Evolutionary conservation across 1,140 invertebrate species (phyloP).

Genomic region (Zaprionus kolodkinae): DNA sequence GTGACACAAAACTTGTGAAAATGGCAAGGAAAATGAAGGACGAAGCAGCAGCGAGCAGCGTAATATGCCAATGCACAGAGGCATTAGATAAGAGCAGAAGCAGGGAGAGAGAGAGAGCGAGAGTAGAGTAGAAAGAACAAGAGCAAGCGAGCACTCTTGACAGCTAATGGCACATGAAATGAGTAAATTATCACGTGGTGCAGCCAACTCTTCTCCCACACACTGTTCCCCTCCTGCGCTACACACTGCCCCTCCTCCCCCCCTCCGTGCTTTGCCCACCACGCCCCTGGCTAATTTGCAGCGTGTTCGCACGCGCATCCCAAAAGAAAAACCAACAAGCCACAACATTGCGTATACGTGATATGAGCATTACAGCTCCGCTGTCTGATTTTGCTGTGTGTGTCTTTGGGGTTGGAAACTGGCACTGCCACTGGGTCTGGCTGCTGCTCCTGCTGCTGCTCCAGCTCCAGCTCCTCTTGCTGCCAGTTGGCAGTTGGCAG

Average conservation of each 20-base stretch:
- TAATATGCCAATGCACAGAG: neutral
- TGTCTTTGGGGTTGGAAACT: neutral
- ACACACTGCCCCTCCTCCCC: neutral
- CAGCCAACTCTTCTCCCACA: conserved; percentile 6
- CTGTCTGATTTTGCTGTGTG: conserved; percentile 25
- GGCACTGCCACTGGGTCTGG: neutral
- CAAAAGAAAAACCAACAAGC: conserved; percentile 71
- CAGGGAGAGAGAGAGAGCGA: neutral
- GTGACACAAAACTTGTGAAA: conserved; percentile 34
- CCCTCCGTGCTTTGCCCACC: too few relatives aligned
- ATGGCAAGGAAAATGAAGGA: neutral
- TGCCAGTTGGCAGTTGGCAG: conserved; percentile 62
- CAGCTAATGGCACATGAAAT: conserved; percentile 80
- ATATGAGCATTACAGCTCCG: conserved; percentile 60
- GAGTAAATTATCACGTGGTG: conserved; percentile 75
- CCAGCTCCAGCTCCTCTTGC: neutral
- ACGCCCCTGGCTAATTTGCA: conserved; percentile 69
- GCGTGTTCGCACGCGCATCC: conserved; percentile 41
- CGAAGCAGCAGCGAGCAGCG: neutral
- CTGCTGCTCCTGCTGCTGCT: neutral
- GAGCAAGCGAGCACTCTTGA: conserved; percentile 32
- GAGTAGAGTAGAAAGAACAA: neutral
- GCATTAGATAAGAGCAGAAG: neutral
- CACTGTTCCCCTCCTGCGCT: neutral
- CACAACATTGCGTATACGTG: conserved; percentile 81